phyloP scores from a whole-genome alignment of 2,113 vertebrate genomes.

The Tachycineta bicolor region DNA sequence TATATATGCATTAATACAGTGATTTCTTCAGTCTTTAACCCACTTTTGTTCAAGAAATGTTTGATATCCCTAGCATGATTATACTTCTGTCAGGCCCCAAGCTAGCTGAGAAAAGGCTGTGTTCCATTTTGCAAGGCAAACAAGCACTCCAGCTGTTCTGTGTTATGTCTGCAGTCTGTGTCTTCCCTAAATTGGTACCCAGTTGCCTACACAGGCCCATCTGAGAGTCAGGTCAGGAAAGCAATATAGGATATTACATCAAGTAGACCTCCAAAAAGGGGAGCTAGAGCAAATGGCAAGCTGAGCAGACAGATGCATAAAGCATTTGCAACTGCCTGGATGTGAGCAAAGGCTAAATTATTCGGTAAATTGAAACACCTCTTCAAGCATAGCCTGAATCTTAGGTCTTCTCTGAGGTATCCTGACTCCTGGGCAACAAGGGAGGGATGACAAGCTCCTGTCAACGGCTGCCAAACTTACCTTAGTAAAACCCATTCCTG shows the following conservation, averaged over 20 bases:
- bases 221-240: background rate
- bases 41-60: rapidly evolving
- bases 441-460: background rate
- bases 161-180: rapidly evolving
- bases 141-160: background rate
- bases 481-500: background rate
- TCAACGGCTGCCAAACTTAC: background rate
- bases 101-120: background rate
- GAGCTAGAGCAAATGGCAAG: rapidly evolving
- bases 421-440: rapidly evolving
- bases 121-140: background rate
- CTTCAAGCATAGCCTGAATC: background rate
- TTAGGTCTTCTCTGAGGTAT: background rate
- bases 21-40: background rate
- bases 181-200: background rate
- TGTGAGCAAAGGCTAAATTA: background rate
- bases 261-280: background rate
- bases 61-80: background rate
- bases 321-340: background rate
- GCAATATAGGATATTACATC: background rate
- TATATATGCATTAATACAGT: background rate
- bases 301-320: background rate
- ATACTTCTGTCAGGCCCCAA: background rate
- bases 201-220: too few relatives aligned
- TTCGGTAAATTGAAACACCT: background rate